These are phyloP conservation scores for Pocillopora meandrina DNA, from an alignment of 92 coral and sea anemone species.

Conservation along the genomic window DNA sequence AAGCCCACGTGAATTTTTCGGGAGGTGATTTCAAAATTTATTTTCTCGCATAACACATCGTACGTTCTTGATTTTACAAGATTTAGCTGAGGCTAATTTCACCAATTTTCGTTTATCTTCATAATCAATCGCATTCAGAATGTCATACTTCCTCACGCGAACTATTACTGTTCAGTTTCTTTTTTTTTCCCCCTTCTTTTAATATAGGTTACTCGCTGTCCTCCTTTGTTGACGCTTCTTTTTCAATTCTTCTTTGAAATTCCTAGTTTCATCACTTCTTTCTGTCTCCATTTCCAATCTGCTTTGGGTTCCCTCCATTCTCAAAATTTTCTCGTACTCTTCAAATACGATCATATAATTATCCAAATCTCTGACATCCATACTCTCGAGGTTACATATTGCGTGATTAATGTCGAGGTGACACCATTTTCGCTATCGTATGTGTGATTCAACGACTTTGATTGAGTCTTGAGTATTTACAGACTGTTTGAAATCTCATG, in stretches of 20 bases:
- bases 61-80: too few relatives aligned
- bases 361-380: constrained; percentile 2
- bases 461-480: background rate
- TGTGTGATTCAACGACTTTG: constrained; percentile 2
- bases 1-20: too few relatives aligned
- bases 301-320: constrained; percentile 6
- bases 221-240: background rate
- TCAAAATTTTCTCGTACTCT: constrained; percentile 14
- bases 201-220: background rate
- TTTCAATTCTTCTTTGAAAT: background rate
- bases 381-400: constrained; percentile 9
- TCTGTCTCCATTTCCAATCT: constrained; percentile 4
- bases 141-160: background rate
- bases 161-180: background rate
- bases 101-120: too few relatives aligned
- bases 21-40: too few relatives aligned
- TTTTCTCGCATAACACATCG: too few relatives aligned
- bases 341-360: background rate
- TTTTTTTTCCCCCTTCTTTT: background rate
- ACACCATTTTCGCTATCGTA: background rate
- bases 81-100: too few relatives aligned
- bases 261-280: background rate
- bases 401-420: constrained; percentile 6
- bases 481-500: background rate
- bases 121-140: too few relatives aligned